Evolutionary conservation across 1,140 invertebrate genomes (phyloP), one percentile per base, ranked within the genome.

Genomic region (Asbolus verrucosus): DNA sequence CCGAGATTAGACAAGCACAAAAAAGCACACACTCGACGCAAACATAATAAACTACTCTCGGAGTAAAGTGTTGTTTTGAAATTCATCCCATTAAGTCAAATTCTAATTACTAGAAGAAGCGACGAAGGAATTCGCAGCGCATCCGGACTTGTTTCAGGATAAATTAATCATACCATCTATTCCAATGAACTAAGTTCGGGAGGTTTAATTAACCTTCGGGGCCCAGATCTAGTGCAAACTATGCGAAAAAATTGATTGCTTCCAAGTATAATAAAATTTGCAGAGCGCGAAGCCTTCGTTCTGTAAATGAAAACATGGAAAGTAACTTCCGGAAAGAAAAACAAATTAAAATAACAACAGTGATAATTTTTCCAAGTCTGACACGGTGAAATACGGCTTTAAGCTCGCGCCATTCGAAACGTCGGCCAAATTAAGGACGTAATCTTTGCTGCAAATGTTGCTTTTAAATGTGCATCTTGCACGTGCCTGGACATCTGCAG

Each of bases 141-240:
- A 15, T 27, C 30, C 59, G 11, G 24, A 13, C 31, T n/a, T 62
- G 36, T 67, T 31, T 67, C 46, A 39, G 31, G 54, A 69, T 43
- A 63, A 69, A 69, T 69, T 69, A 63, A 69, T 69, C 67, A 69
- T 69, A 62, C 67, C 54, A 63, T 69, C 54, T 63, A 69, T 69
- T 69, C 62, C 62, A 39, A 71, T 71, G 36, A 38, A 71, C 46
- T 30, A 71, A 70, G 41, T 60, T 67, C 27, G 31, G 19, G 46
- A 43, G 41, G 41, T 60, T 71, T 71, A 71, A 71, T 71, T 71
- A 71, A 71, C 62, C 19, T 18, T 27, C 61, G 46, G 18, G 18
- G 9, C 9, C 60, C 3, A 8, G n/a, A n/a, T n/a, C n/a, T n/a
- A 27, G 24, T 27, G 24, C 8, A 4, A 3, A 8, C 24, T 8